Conservation (phyloP, 2,888 invertebrate genomes). For the Agriotes lineatus region DNA sequence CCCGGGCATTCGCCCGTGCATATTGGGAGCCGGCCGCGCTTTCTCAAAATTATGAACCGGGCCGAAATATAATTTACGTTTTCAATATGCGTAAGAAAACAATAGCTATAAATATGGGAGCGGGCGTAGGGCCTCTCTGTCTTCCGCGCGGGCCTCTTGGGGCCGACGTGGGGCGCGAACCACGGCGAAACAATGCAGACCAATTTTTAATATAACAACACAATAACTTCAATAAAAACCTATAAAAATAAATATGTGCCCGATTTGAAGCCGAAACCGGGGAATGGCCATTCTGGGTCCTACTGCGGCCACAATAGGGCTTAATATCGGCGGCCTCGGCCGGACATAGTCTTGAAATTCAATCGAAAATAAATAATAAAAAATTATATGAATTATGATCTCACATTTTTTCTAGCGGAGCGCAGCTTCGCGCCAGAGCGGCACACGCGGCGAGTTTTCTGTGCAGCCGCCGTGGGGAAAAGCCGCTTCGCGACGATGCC, state of each 20-base stretch:
- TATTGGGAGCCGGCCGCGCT: too few relatives aligned
- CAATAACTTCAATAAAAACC: constrained; percentile 52
- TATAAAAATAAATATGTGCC: constrained; percentile 50
- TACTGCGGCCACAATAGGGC: constrained; percentile 17
- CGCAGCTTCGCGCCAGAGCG: constrained; percentile 34
- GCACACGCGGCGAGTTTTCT: constrained; percentile 23
- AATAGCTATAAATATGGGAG: constrained; percentile 48
- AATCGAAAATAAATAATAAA: constrained; percentile 54
- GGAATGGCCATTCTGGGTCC: not conserved
- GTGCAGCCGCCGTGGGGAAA: not conserved
- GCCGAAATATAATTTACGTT: constrained; percentile 31
- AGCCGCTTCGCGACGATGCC: constrained; percentile 36
- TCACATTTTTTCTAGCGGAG: constrained; percentile 51
- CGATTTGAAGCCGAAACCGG: constrained; percentile 23
- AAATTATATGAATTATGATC: constrained; percentile 53
- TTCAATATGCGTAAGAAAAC: constrained; percentile 39
- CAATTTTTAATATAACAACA: constrained; percentile 52
- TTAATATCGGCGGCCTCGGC: constrained; percentile 16
- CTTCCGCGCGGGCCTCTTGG: not conserved
- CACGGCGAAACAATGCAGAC: constrained; percentile 36
- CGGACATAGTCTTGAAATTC: constrained; percentile 49
- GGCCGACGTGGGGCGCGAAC: constrained; percentile 26
- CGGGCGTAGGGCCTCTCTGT: too few relatives aligned
- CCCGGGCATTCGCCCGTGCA: too few relatives aligned
- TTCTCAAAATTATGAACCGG: constrained; percentile 17